Percentiles rank a stretch among this genome's conserved stretches.
phyloP scores from a whole-genome alignment of 2,888 invertebrate genomes.

The Nephrocerus scutellatus region DNA sequence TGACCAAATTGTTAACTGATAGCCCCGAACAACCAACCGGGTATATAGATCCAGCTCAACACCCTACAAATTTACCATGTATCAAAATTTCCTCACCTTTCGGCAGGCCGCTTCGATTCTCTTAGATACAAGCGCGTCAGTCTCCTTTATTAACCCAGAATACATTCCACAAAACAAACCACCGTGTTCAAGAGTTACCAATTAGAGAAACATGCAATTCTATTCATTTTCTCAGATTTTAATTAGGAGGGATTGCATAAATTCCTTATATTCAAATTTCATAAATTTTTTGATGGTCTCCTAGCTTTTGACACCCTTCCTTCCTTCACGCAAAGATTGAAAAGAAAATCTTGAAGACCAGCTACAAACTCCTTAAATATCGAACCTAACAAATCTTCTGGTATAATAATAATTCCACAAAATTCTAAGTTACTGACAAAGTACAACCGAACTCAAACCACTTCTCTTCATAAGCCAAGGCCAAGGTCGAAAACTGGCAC shows the following conservation, averaged over 20 bases:
- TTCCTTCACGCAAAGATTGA: neutral
- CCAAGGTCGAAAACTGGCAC: neutral
- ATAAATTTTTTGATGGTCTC: slow-evolving; percentile 5
- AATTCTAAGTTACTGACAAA: slow-evolving; percentile 1
- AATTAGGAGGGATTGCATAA: slow-evolving; percentile 2
- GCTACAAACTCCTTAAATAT: neutral
- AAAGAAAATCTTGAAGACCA: neutral
- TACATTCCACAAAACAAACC: too few species aligned
- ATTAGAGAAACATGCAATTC: too few species aligned
- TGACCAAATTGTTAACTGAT: slow-evolving; percentile 3
- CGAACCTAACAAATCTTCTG: slow-evolving; percentile 1
- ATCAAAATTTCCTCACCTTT: too few species aligned
- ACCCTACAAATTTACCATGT: too few species aligned
- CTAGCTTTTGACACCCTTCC: slow-evolving; percentile 2
- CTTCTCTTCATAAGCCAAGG: neutral
- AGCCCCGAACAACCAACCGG: slow-evolving; percentile 10
- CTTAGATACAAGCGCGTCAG: too few species aligned
- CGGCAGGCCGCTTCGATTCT: too few species aligned
- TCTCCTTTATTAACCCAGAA: too few species aligned
- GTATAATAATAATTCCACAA: slow-evolving; percentile 2
- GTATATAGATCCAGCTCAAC: slow-evolving; percentile 1
- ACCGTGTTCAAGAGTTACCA: too few species aligned
- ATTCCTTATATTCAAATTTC: slow-evolving; percentile 5
- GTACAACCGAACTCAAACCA: neutral
- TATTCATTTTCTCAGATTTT: slow-evolving; percentile 5